Percentiles rank a stretch among this genome's conserved stretches.
These are phyloP conservation scores for Drosophila nasuta DNA, from an alignment of 1,140 invertebrate genomes.

Conservation along the genomic window DNA sequence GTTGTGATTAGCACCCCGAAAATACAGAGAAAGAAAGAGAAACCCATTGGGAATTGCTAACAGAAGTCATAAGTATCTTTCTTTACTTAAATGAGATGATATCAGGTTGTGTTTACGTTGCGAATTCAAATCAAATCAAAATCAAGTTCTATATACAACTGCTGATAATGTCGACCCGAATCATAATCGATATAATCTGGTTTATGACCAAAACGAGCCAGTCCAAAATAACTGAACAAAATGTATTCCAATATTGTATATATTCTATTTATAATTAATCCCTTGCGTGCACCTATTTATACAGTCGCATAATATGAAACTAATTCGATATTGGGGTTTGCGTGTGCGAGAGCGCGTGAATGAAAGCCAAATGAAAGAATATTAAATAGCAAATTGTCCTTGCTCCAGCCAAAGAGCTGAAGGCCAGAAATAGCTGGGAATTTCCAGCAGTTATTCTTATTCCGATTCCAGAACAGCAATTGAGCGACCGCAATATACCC, in stretches of 20 bases:
- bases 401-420: neutral
- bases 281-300: conserved; percentile 63
- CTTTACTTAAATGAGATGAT: conserved; percentile 8
- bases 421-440: conserved; percentile 51
- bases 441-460: conserved; percentile 28
- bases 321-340: conserved; percentile 7
- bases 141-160: conserved; percentile 8
- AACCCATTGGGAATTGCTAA: conserved; percentile 4
- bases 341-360: conserved; percentile 18
- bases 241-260: conserved; percentile 24
- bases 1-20: conserved; percentile 7
- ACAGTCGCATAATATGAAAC: neutral
- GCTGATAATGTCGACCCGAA: neutral
- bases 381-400: conserved; percentile 15
- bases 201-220: conserved; percentile 32
- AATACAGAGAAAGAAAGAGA: neutral
- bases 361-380: conserved; percentile 8
- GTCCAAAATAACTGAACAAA: neutral
- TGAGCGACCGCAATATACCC: neutral
- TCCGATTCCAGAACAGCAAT: neutral
- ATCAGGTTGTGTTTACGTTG: neutral
- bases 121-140: conserved; percentile 1
- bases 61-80: neutral
- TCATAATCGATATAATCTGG: conserved; percentile 40
- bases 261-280: conserved; percentile 43